Evolutionary conservation across 2,797 vertebrate genomes (phyloP), one percentile per base, ranked within the genome.

Genomic region (Hydrocynus forskahlii): DNA sequence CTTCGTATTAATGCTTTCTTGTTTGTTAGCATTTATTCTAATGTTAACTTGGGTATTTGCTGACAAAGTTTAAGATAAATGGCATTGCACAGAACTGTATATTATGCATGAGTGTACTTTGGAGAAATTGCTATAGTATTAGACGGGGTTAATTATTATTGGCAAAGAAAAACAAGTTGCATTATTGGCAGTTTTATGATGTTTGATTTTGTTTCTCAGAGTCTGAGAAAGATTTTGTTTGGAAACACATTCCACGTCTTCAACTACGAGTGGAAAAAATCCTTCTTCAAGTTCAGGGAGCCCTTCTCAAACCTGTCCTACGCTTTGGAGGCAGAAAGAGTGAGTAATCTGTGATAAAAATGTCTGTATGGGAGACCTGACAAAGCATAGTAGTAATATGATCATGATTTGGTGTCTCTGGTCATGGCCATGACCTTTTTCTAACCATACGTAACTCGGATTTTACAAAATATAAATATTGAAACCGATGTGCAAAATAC

Each of bases 201-300:
- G 21, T 76, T 23, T 68, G 14, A 72, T 55, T 76, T 76, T 71
- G 25, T 79, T 60, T 19, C 38, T 48, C 87, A 98, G 97, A 91
- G 83, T 35, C 91, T 98, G 77, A 91, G 90, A 69, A 88, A 89
- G 83, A 90, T 94, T 78, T 88, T 98, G 12, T 96, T 97, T 45
- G 92, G 96, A 50, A 92, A 88, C 8, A 79, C 67, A 0, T 83
- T 81, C 29, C 87, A 88, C 0, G 9, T 89, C 75, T 96, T 97
- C 76, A 93, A 86, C 92, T 84, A 87, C 0, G 92, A 95, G 79
- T 97, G 96, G 96, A 92, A 91, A 84, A 94, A 86, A 73, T 92
- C 95, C 0, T 76, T 64, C 78, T 97, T 97, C 86, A 90, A 88
- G 76, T 97, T 97, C 79, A 92, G 89, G 0, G 86, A 91, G 8